These are phyloP conservation scores for Aphis gossypii DNA, from an alignment of 1,140 invertebrate species.

Conservation along the genomic window DNA sequence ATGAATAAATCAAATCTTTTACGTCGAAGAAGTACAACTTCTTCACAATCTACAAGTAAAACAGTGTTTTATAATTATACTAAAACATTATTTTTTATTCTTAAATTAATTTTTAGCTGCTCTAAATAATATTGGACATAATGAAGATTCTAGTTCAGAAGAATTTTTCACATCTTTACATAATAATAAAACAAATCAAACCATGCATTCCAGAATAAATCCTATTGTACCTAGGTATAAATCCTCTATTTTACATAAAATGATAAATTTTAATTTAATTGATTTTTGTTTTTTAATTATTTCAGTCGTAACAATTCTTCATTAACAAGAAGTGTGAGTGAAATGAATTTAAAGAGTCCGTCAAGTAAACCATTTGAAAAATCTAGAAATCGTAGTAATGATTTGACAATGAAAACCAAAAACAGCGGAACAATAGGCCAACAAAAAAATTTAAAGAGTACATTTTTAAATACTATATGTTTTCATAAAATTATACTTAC, in stretches of 20 bases:
- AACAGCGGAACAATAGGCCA: not conserved
- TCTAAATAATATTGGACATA: conserved; percentile 70
- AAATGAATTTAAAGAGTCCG: conserved; percentile 50
- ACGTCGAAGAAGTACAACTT: conserved; percentile 21
- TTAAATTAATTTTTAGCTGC: conserved; percentile 66
- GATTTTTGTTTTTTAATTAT: not conserved
- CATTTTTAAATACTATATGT: not conserved
- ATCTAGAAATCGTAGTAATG: conserved; percentile 4
- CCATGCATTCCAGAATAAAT: not conserved
- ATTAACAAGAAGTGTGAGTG: conserved; percentile 32
- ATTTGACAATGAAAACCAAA: not conserved
- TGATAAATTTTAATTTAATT: not conserved
- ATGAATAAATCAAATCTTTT: conserved; percentile 46
- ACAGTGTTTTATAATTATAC: not conserved
- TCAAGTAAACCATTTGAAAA: conserved; percentile 48
- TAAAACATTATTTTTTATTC: not conserved
- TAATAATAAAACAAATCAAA: conserved; percentile 21
- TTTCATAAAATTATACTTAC: not conserved
- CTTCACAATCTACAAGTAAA: conserved; percentile 46
- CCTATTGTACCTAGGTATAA: conserved; percentile 4
- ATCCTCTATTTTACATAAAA: not conserved
- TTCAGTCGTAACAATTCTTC: conserved; percentile 25
- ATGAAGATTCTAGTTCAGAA: conserved; percentile 81
- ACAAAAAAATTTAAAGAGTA: conserved; percentile 50
- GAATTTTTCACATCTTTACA: conserved; percentile 64